Conservation (phyloP, 2,888 invertebrate species). For the Megalurothrips usitatus region DNA sequence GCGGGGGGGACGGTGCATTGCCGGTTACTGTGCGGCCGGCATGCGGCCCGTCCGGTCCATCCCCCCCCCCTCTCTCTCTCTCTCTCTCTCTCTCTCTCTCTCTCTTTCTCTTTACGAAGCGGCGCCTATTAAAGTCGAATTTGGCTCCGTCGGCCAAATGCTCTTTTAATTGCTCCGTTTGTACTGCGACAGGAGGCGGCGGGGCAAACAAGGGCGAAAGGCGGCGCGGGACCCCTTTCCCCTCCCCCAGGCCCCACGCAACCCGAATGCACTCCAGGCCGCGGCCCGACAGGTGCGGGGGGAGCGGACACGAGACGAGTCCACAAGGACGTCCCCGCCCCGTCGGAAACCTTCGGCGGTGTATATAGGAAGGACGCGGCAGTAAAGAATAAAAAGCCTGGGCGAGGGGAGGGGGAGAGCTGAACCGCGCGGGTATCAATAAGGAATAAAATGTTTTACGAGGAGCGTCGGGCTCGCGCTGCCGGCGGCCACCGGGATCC, state of each 20-base stretch:
- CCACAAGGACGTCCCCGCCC: neutral
- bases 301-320: no score
- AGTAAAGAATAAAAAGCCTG: no score
- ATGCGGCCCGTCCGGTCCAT: neutral
- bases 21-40: neutral
- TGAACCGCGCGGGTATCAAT: neutral
- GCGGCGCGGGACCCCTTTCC: neutral
- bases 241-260: neutral
- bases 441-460: constrained; percentile 24
- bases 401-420: neutral
- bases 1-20: neutral
- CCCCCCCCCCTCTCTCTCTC: neutral
- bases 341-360: neutral
- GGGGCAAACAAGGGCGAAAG: no score
- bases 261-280: no score
- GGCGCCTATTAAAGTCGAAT: constrained; percentile 8
- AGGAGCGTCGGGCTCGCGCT: neutral
- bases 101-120: neutral
- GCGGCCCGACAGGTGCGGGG: no score
- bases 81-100: neutral
- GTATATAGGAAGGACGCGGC: neutral
- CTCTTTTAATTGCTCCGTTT: constrained; percentile 15
- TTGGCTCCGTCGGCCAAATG: neutral
- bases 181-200: neutral
- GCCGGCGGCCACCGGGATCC: neutral